These are phyloP conservation scores for Eublepharis macularius DNA, from an alignment of 2,113 vertebrate genomes.

Conservation along the genomic window DNA sequence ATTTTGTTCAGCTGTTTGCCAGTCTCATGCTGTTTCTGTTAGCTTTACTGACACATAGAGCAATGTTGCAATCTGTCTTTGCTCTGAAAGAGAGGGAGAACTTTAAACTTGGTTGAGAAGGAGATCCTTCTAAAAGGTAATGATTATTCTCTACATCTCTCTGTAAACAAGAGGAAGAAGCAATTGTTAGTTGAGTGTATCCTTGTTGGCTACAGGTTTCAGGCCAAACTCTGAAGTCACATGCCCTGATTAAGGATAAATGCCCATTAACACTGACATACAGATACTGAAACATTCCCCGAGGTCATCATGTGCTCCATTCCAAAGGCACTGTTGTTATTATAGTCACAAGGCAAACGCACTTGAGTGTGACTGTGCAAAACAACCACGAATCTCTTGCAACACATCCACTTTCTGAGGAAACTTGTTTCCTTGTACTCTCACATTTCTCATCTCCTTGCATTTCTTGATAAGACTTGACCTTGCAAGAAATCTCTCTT, in stretches of 20 bases:
- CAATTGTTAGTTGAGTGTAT: slow-evolving; percentile 10
- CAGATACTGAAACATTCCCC: slow-evolving; percentile 26
- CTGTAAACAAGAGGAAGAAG: not conserved
- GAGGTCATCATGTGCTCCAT: slow-evolving; percentile 61
- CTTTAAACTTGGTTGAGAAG: slow-evolving; percentile 30
- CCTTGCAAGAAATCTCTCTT: not conserved
- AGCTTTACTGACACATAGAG: not conserved
- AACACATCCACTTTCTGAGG: slow-evolving; percentile 21
- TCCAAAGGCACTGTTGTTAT: slow-evolving; percentile 52
- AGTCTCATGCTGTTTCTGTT: slow-evolving; percentile 28
- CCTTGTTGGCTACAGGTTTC: slow-evolving; percentile 28
- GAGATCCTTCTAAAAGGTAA: not conserved
- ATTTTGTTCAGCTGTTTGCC: slow-evolving; percentile 35
- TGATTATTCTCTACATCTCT: slow-evolving; percentile 22
- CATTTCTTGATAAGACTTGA: fast-evolving
- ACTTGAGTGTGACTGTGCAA: slow-evolving; percentile 32
- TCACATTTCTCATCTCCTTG: not conserved
- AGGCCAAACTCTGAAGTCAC: slow-evolving; percentile 18
- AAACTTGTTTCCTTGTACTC: not conserved
- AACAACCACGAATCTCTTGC: not conserved
- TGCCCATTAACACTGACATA: slow-evolving; percentile 50
- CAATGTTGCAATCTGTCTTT: slow-evolving; percentile 28
- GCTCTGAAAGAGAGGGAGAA: slow-evolving; percentile 15
- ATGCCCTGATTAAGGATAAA: slow-evolving; percentile 46
- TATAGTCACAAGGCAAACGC: slow-evolving; percentile 57